These are phyloP conservation scores for Scaptomyza reducta DNA, from an alignment of 2,888 invertebrate species.

Conservation along the genomic window DNA sequence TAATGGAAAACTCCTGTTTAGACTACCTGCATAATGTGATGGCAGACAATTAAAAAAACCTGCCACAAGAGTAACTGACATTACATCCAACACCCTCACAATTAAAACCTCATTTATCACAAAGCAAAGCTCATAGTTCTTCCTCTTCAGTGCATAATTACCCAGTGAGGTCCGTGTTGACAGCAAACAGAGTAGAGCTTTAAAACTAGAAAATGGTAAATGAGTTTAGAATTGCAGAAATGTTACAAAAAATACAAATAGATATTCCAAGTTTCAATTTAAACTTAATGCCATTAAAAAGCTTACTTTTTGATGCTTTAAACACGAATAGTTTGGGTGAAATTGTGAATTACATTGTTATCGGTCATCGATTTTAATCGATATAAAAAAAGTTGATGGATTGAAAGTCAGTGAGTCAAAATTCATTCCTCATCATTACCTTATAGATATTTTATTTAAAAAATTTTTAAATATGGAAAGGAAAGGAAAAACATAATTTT, in stretches of 20 bases:
- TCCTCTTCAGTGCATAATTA: constrained; percentile 37
- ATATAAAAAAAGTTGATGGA: too few relatives aligned
- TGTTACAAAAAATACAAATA: neutral
- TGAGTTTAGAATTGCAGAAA: neutral
- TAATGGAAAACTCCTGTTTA: constrained; percentile 4
- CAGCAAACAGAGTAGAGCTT: neutral
- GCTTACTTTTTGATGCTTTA: neutral
- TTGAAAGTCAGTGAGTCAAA: too few relatives aligned
- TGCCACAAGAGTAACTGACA: constrained; percentile 11
- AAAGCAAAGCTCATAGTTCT: constrained; percentile 23
- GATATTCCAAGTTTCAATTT: neutral
- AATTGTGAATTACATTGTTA: too few relatives aligned
- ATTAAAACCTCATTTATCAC: constrained; percentile 65
- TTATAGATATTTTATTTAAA: too few relatives aligned
- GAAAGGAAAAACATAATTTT: too few relatives aligned
- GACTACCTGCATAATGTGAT: constrained; percentile 1
- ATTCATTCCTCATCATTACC: too few relatives aligned
- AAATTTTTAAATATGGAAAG: too few relatives aligned
- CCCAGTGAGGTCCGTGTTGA: constrained; percentile 4
- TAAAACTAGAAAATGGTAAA: neutral
- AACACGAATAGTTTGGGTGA: neutral
- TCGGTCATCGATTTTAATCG: too few relatives aligned
- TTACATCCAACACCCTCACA: constrained; percentile 32
- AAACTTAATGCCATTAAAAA: neutral
- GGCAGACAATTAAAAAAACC: neutral